Base-by-base conservation (phyloP, 2,113 vertebrate genomes). In the Conger conger region DNA sequence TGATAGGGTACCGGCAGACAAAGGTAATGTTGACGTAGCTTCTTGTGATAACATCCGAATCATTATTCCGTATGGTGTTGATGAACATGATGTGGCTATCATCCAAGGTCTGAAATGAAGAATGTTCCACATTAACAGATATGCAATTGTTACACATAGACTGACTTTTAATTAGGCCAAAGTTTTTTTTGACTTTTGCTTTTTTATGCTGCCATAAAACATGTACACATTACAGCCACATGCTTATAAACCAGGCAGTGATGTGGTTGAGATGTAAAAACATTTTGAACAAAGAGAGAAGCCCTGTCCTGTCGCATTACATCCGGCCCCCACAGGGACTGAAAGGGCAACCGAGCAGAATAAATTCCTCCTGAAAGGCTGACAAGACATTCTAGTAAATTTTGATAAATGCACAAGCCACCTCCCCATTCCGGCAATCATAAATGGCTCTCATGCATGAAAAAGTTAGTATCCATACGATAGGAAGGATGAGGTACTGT, bases 21-120 rank as follows among this genome's bases (percentile, higher is more conserved):
- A 96, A 95, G 0, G 89, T 94, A 35, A 93, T 95, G 89, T 94
- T 96, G 87, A 94, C 91, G 63, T 96, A 95, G 73, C 90, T 95
- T 88, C 96, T 94, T 8, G 93, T 95, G 83, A 94, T 93, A n/a
- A 87, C 15, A 0, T 93, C 92, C 0, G 94, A 92, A 18, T 95
- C 90, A 20, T 95, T 96, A 83, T 94, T 96, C 88, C 93, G 93
- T 87, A 93, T 94, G 35, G 93, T 94, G 90, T 95, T 96, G 0
- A 81, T 90, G 88, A 96, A 96, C 94, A 95, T 93, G 87, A 92
- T 94, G 88, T 93, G 90, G 5, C 91, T 89, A 1, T 93, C 92
- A 87, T 94, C 89, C 0, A 94, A 96, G 35, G 87, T 85, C 95
- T 97, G 84, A 30, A 85, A 81, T 86, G 76, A 92, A 86, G 85